A percentile compares a stretch with the other conserved stretches of the same genome.
Evolutionary conservation across 2,113 vertebrate genomes (phyloP).

Genomic region (Ciconia stormi): DNA sequence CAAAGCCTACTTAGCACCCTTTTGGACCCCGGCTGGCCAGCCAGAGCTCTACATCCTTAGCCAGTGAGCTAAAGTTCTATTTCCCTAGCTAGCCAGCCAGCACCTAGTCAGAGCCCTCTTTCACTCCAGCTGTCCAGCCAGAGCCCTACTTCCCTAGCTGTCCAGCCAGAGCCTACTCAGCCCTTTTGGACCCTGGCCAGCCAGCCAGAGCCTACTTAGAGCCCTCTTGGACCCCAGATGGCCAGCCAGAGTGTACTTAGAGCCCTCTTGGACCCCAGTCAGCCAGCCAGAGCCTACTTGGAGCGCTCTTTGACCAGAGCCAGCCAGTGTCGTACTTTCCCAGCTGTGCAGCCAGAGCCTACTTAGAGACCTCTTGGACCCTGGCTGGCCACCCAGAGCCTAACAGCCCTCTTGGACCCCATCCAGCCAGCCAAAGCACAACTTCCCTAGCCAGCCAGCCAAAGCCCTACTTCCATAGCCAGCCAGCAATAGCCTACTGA

Average conservation of each 20-base stretch:
- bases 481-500: not conserved
- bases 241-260: not conserved
- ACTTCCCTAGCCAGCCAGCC: too few relatives aligned
- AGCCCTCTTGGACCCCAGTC: not conserved
- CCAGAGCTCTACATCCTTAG: not conserved
- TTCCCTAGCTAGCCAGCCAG: not conserved
- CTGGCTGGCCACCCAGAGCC: not conserved
- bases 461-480: not conserved
- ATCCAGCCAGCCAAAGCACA: too few relatives aligned
- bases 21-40: not conserved
- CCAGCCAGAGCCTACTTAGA: not conserved
- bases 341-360: too few relatives aligned
- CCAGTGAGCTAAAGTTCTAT: too few relatives aligned
- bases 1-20: not conserved
- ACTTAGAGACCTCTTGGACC: not conserved
- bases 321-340: too few relatives aligned
- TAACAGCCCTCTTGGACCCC: too few relatives aligned
- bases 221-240: not conserved
- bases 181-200: too few relatives aligned
- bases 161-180: not conserved
- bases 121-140: not conserved
- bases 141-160: not conserved
- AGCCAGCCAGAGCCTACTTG: not conserved
- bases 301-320: not conserved
- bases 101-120: too few relatives aligned